These are phyloP conservation scores for Pyrocoelia pectoralis DNA, from an alignment of 2,888 invertebrate species.

Conservation along the genomic window DNA sequence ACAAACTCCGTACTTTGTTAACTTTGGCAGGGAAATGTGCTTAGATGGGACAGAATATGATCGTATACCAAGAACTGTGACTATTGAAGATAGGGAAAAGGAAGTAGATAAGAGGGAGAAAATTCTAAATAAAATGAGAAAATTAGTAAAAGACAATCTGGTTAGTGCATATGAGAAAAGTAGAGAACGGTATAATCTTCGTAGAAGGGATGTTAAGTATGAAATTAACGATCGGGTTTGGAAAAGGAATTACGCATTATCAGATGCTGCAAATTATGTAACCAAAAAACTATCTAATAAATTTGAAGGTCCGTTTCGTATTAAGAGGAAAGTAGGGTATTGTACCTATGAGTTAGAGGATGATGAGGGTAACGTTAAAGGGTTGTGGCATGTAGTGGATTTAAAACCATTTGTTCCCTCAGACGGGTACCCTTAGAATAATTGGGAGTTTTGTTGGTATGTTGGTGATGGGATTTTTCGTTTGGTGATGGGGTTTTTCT, in stretches of 20 bases:
- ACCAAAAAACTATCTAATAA: slow-evolving; percentile 42
- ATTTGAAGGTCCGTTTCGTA: slow-evolving; percentile 38
- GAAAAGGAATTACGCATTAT: too few relatives aligned
- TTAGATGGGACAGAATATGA: background rate
- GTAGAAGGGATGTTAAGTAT: slow-evolving; percentile 28
- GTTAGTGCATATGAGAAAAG: background rate
- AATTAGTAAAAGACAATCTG: background rate
- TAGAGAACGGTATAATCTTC: slow-evolving; percentile 16
- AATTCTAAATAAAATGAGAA: background rate
- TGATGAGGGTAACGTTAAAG: slow-evolving; percentile 10
- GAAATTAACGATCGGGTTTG: slow-evolving; percentile 32
- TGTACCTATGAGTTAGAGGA: slow-evolving; percentile 24
- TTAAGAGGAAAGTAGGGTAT: slow-evolving; percentile 12
- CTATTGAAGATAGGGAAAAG: background rate
- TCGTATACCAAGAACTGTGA: background rate
- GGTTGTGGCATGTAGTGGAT: slow-evolving; percentile 28
- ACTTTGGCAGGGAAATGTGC: slow-evolving; percentile 26
- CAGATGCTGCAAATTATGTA: slow-evolving; percentile 35
- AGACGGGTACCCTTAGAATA: too few relatives aligned
- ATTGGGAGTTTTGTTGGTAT: too few relatives aligned
- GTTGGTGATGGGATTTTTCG: too few relatives aligned
- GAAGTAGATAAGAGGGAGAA: background rate
- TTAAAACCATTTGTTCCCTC: slow-evolving; percentile 29
- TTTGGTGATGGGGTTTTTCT: too few relatives aligned
- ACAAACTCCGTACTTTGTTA: slow-evolving; percentile 30